Evolutionary conservation across 2,888 invertebrate species (phyloP).

Genomic region (Platycheirus albimanus): DNA sequence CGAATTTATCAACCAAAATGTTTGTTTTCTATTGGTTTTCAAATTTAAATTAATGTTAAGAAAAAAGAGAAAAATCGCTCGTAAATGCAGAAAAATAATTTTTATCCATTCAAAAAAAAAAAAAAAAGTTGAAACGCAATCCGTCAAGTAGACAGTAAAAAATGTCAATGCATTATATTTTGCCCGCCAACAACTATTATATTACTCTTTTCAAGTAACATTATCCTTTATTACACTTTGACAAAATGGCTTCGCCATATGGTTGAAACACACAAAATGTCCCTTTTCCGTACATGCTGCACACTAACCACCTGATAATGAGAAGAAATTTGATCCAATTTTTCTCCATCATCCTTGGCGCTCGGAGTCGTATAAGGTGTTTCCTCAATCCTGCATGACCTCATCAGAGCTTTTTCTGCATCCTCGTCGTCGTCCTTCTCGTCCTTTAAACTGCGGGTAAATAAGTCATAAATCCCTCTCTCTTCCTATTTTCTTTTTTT

Average conservation of each 20-base stretch:
- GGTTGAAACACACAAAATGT: slow-evolving; percentile 13
- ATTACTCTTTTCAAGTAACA: slow-evolving; percentile 31
- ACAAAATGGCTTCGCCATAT: slow-evolving; percentile 49
- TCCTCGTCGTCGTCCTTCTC: slow-evolving; percentile 19
- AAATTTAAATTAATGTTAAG: no score
- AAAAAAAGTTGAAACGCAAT: background rate
- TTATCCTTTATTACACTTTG: slow-evolving; percentile 65
- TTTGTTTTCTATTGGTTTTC: no score
- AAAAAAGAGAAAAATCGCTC: no score
- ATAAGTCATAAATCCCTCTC: slow-evolving; percentile 65
- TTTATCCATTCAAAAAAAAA: background rate
- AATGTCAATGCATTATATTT: slow-evolving; percentile 49
- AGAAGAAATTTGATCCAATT: slow-evolving; percentile 59
- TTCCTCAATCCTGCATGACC: slow-evolving; percentile 7
- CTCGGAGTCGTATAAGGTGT: background rate
- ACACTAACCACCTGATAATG: slow-evolving; percentile 61
- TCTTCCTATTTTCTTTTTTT: slow-evolving; percentile 1
- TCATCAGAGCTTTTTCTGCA: slow-evolving; percentile 31
- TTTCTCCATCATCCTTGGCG: slow-evolving; percentile 60
- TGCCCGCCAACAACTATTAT: slow-evolving; percentile 3
- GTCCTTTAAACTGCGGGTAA: slow-evolving; percentile 32
- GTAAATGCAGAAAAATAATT: background rate
- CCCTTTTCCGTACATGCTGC: slow-evolving; percentile 1
- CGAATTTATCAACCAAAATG: no score
- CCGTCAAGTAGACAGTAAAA: slow-evolving; percentile 33